Evolutionary conservation across 2,113 vertebrate species (phyloP).

Genomic region (Peromyscus californicus): DNA sequence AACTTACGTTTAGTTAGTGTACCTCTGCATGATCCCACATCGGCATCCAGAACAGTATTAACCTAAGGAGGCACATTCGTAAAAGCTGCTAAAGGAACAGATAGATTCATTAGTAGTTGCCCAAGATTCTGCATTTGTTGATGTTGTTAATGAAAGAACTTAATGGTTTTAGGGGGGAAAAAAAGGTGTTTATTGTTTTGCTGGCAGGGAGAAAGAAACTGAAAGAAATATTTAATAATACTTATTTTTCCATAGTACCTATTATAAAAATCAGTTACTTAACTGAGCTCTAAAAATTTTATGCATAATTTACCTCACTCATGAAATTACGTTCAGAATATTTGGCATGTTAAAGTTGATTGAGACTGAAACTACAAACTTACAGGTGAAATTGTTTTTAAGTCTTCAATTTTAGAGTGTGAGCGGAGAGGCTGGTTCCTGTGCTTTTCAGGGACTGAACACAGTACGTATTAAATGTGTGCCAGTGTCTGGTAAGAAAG

Average conservation of each 20-base stretch:
- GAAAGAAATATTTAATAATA: conserved; percentile 31
- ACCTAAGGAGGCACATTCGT: not conserved
- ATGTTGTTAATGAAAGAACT: not conserved
- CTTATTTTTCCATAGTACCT: not conserved
- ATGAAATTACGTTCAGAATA: conserved; percentile 37
- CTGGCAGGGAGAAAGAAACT: conserved; percentile 32
- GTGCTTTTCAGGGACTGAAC: not conserved
- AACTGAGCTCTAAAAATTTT: conserved; percentile 31
- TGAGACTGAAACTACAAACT: conserved; percentile 1
- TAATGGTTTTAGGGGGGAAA: not conserved
- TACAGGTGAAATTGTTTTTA: conserved; percentile 42
- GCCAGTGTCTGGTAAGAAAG: conserved; percentile 43
- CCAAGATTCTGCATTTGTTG: not conserved
- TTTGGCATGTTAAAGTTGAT: conserved; percentile 49
- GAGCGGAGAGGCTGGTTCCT: not conserved
- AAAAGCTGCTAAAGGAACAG: not conserved
- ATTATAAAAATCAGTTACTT: conserved; percentile 29
- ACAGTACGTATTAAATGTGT: not conserved
- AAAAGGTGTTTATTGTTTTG: not conserved
- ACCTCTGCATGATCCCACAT: not conserved
- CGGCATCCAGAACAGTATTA: not conserved
- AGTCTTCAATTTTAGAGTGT: conserved; percentile 38
- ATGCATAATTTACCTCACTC: conserved; percentile 45
- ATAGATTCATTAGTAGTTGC: not conserved
- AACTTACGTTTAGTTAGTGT: not conserved